A percentile compares a stretch with the other conserved stretches of the same genome.
Conservation (phyloP, 2,113 vertebrate species). For the Raja brachyura region DNA sequence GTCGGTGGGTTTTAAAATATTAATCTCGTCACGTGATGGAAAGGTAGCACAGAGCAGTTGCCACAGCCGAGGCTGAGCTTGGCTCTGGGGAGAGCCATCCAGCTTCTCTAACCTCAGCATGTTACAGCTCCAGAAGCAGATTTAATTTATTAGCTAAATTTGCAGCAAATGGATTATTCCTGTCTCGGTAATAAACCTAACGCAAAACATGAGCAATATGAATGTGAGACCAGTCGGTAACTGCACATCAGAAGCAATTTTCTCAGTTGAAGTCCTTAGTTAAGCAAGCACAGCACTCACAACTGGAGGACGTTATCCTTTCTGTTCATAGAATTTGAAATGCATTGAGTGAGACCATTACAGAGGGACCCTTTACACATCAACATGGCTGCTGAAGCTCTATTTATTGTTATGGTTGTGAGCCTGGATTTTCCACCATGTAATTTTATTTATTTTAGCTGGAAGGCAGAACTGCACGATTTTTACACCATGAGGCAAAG, state of each 20-base stretch:
- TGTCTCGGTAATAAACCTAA: constrained; percentile 30
- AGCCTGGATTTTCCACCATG: not conserved
- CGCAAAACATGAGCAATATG: not conserved
- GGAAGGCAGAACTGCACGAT: not conserved
- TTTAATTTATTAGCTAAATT: constrained; percentile 47
- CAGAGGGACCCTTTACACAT: not conserved
- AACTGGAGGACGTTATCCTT: not conserved
- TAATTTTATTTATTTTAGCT: constrained; percentile 4
- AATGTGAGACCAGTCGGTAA: not conserved
- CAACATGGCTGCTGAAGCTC: not conserved
- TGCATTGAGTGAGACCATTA: not conserved
- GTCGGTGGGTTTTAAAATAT: constrained; percentile 38
- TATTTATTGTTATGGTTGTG: not conserved
- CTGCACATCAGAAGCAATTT: not conserved
- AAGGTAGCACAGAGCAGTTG: constrained; percentile 53
- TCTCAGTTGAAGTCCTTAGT: not conserved
- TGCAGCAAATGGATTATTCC: constrained; percentile 31
- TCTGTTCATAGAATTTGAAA: constrained; percentile 28
- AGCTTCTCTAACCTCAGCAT: constrained; percentile 42
- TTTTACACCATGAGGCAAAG: too few species aligned
- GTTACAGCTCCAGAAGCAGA: constrained; percentile 46
- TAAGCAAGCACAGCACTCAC: not conserved
- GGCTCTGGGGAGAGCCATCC: constrained; percentile 43
- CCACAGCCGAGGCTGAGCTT: constrained; percentile 41
- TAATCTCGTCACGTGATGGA: constrained; percentile 43